A percentile compares a stretch with the other conserved stretches of the same genome.
phyloP scores from a whole-genome alignment of 1,140 invertebrate genomes.

The Papilio aristodemus region DNA sequence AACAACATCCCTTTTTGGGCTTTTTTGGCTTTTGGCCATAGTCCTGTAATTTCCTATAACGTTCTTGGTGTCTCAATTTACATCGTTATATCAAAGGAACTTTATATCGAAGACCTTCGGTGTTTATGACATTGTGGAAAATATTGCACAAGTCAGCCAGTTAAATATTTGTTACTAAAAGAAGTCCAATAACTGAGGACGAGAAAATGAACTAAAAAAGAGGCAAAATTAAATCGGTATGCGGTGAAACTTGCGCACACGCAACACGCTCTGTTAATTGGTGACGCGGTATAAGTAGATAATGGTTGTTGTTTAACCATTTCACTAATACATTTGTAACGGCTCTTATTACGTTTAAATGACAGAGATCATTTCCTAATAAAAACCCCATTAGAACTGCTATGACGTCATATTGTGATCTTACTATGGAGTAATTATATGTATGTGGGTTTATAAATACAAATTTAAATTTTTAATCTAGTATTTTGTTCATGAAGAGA shows the following conservation, averaged over 20 bases:
- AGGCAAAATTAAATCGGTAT: constrained; percentile 7
- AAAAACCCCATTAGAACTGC: neutral
- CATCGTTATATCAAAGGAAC: too few species aligned
- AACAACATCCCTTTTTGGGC: too few species aligned
- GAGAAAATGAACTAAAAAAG: constrained; percentile 5
- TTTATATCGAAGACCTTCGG: too few species aligned
- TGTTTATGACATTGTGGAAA: neutral
- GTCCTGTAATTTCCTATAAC: too few species aligned
- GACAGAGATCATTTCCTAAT: neutral
- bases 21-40: too few species aligned
- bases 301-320: neutral
- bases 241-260: constrained; percentile 22
- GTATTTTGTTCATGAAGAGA: too few species aligned
- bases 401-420: neutral
- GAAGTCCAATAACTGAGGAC: constrained; percentile 3
- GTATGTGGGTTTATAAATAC: too few species aligned
- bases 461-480: too few species aligned
- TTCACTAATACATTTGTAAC: neutral
- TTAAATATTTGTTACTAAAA: neutral
- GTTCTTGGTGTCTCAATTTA: too few species aligned
- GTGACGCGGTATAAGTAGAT: neutral
- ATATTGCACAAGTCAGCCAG: neutral
- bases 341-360: neutral
- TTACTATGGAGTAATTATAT: too few species aligned
- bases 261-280: constrained; percentile 19